A percentile compares a stretch with the other conserved stretches of the same genome.
These are phyloP conservation scores for Corythornis cristatus DNA, from an alignment of 2,113 vertebrate genomes.

Conservation along the genomic window DNA sequence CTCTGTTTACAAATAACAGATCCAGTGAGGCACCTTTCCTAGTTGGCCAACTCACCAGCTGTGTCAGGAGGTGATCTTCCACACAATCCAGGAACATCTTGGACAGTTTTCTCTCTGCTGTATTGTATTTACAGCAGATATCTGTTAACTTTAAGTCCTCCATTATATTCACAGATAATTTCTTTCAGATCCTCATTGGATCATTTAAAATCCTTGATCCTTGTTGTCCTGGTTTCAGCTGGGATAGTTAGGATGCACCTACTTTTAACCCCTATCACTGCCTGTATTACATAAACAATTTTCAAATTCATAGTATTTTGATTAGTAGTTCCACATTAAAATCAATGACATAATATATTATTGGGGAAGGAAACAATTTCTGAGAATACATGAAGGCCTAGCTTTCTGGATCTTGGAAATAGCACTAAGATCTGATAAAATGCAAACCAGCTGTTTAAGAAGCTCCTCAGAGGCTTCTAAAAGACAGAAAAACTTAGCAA, in stretches of 20 bases:
- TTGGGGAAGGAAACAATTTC: neutral
- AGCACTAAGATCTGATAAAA: neutral
- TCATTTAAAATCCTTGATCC: neutral
- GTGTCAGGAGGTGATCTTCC: too few relatives aligned
- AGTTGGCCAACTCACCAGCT: too few relatives aligned
- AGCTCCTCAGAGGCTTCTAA: neutral
- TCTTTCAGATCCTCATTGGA: neutral
- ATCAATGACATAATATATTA: neutral
- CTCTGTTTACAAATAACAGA: too few relatives aligned
- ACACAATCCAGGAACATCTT: too few relatives aligned
- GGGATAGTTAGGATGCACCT: neutral
- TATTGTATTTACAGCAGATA: too few relatives aligned
- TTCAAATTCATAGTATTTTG: neutral
- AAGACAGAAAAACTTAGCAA: neutral
- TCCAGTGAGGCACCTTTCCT: too few relatives aligned
- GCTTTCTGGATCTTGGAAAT: neutral
- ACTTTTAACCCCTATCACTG: neutral
- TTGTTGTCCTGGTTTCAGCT: neutral
- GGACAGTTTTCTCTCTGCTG: too few relatives aligned
- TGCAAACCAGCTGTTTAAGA: neutral
- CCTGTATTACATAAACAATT: neutral
- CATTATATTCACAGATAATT: neutral
- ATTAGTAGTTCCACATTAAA: neutral
- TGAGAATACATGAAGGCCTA: neutral
- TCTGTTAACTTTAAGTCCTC: too few relatives aligned